A percentile compares a stretch with the other conserved stretches of the same genome.
phyloP scores from a whole-genome alignment of 2,113 vertebrate species.

The Brachyhypopomus occidentalis region DNA sequence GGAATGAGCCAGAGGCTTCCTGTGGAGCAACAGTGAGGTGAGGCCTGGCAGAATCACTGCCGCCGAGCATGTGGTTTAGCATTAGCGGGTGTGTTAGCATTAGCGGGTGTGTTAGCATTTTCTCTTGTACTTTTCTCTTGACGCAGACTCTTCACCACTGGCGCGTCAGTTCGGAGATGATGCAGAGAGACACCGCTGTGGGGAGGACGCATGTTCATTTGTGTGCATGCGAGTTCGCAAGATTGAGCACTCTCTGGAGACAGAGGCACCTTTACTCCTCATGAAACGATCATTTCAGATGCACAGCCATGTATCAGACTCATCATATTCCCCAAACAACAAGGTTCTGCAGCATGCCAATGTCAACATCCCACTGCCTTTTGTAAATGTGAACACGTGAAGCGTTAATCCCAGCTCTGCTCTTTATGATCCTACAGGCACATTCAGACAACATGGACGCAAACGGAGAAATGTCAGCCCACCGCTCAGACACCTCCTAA shows the following conservation, averaged over 20 bases:
- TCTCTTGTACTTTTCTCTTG: constrained; percentile 3
- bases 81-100: constrained; percentile 38
- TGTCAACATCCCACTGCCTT: neutral
- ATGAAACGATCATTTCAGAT: constrained; percentile 12
- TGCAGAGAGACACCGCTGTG: constrained; percentile 35
- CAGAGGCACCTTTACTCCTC: neutral
- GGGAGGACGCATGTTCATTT: constrained; percentile 39
- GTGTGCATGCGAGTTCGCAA: constrained; percentile 1
- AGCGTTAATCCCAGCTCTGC: constrained; percentile 23
- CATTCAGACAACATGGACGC: constrained; percentile 5
- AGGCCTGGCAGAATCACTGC: constrained; percentile 7
- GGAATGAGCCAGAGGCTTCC: constrained; percentile 15
- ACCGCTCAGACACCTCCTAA: neutral
- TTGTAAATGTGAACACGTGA: constrained; percentile 12
- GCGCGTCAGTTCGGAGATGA: constrained; percentile 37
- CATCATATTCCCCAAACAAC: neutral
- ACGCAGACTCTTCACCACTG: constrained; percentile 31
- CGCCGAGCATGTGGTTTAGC: constrained; percentile 12
- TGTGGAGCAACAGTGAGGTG: constrained; percentile 21
- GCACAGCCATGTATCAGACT: neutral
- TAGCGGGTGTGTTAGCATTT: neutral
- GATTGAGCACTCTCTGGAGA: constrained; percentile 16
- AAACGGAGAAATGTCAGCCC: neutral
- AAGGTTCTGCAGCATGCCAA: neutral
- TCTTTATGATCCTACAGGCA: constrained; percentile 39